These are phyloP conservation scores for Apodemia duryi DNA, from an alignment of 2,888 invertebrate genomes.

Conservation along the genomic window DNA sequence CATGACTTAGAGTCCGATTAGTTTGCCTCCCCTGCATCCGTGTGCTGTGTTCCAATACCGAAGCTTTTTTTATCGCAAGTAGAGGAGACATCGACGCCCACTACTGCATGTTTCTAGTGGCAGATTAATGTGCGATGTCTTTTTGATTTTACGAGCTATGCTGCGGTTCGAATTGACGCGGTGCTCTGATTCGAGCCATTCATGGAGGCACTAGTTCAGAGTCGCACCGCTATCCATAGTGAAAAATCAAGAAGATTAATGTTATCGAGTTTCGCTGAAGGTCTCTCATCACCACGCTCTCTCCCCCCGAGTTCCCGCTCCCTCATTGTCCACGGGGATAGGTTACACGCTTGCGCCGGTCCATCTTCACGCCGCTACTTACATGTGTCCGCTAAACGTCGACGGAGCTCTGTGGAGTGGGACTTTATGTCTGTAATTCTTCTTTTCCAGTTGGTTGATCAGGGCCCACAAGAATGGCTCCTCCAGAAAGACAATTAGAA, in stretches of 20 bases:
- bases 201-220: slow-evolving; percentile 34
- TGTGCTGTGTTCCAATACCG: slow-evolving; percentile 55
- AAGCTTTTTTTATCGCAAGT: slow-evolving; percentile 45
- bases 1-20: slow-evolving; percentile 44
- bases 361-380: slow-evolving; percentile 74
- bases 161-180: slow-evolving; percentile 39
- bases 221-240: slow-evolving; percentile 70
- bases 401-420: slow-evolving; percentile 65
- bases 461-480: slow-evolving; percentile 79
- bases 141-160: slow-evolving; percentile 68
- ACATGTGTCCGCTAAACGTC: slow-evolving; percentile 59
- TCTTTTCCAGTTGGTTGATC: slow-evolving; percentile 80
- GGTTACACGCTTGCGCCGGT: slow-evolving; percentile 70
- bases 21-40: slow-evolving; percentile 51
- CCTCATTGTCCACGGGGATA: slow-evolving; percentile 64
- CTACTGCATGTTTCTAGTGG: slow-evolving; percentile 68
- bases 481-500: slow-evolving; percentile 79
- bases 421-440: slow-evolving; percentile 76
- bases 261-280: slow-evolving; percentile 70
- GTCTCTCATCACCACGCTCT: slow-evolving; percentile 68
- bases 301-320: slow-evolving; percentile 36
- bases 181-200: slow-evolving; percentile 14
- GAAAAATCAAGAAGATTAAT: slow-evolving; percentile 65
- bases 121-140: slow-evolving; percentile 72
- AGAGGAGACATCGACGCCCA: slow-evolving; percentile 46